A percentile compares a stretch with the other conserved stretches of the same genome.
phyloP scores from a whole-genome alignment of 2,113 vertebrate species.

The Pedionomus torquatus region DNA sequence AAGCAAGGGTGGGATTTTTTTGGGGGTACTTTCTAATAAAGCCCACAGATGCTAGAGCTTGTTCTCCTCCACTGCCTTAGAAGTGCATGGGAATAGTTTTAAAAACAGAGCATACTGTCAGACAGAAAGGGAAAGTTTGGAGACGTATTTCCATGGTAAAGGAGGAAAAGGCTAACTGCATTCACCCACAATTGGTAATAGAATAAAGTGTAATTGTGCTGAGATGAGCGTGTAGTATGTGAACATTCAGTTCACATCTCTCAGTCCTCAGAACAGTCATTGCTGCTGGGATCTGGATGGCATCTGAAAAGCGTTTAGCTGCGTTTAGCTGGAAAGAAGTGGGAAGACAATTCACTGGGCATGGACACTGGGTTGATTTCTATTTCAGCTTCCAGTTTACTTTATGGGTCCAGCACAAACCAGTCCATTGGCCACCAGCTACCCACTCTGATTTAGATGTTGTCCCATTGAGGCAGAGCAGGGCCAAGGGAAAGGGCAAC shows the following conservation, averaged over 20 bases:
- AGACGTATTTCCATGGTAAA: background rate
- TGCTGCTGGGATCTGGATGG: background rate
- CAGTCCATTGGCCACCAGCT: background rate
- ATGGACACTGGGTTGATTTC: background rate
- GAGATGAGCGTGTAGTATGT: background rate
- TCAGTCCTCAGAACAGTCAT: background rate
- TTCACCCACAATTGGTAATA: slow-evolving; percentile 7
- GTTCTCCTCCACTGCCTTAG: background rate
- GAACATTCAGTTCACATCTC: background rate
- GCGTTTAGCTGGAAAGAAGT: background rate
- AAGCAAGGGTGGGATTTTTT: background rate
- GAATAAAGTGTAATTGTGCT: background rate
- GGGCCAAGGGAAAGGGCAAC: background rate
- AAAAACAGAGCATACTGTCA: background rate
- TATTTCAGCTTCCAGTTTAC: background rate
- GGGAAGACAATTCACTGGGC: background rate
- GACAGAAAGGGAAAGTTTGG: background rate
- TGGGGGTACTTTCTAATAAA: background rate
- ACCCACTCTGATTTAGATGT: background rate
- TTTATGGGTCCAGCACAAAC: background rate
- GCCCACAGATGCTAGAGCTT: background rate
- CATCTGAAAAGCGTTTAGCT: background rate
- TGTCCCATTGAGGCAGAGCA: background rate
- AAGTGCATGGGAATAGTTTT: background rate
- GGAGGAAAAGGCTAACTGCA: background rate